A percentile compares a stretch with the other conserved stretches of the same genome.
phyloP scores from a whole-genome alignment of 1,140 invertebrate genomes.

The Antheraea pernyi region DNA sequence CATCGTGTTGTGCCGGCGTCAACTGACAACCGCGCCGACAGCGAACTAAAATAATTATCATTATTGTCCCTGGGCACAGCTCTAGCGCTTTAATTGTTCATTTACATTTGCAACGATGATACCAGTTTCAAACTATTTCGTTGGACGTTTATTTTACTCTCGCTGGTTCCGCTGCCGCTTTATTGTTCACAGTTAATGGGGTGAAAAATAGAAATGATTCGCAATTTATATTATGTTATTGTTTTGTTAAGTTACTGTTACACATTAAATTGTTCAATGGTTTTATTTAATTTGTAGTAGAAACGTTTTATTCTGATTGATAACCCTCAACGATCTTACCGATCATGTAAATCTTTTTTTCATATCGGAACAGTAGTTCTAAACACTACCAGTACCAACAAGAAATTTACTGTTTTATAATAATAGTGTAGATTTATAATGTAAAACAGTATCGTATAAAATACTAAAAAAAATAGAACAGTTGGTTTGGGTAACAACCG shows the following conservation, averaged over 20 bases:
- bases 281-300: neutral
- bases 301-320: too few species aligned
- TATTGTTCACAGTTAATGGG: constrained; percentile 73
- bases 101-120: constrained; percentile 78
- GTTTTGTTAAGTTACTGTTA: constrained; percentile 35
- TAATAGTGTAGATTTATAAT: too few species aligned
- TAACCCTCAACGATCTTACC: too few species aligned
- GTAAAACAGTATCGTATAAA: too few species aligned
- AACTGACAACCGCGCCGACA: constrained; percentile 69
- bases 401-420: too few species aligned
- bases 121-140: constrained; percentile 76
- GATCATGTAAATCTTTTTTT: too few species aligned
- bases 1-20: constrained; percentile 30
- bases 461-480: too few species aligned
- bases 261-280: constrained; percentile 17
- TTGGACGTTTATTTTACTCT: constrained; percentile 69
- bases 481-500: too few species aligned
- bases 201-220: constrained; percentile 74
- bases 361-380: too few species aligned
- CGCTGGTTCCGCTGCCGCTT: constrained; percentile 55
- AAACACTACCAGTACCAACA: too few species aligned
- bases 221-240: constrained; percentile 59
- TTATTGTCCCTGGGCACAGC: constrained; percentile 75
- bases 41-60: constrained; percentile 79
- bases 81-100: constrained; percentile 76